Evolutionary conservation across 2,113 vertebrate genomes (phyloP).

Genomic region (Brachyhypopomus occidentalis): DNA sequence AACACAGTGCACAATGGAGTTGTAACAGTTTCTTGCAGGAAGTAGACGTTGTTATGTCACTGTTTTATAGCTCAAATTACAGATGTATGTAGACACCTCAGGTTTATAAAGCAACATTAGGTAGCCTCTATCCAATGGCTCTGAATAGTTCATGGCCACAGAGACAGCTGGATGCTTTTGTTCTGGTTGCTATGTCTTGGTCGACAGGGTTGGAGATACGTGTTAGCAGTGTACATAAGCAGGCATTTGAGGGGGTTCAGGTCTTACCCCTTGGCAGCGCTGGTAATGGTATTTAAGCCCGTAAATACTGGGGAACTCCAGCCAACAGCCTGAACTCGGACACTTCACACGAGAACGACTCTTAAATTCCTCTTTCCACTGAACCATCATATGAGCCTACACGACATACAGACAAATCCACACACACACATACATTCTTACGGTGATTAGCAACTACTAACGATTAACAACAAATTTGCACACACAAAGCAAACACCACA

Average conservation of each 20-base stretch:
- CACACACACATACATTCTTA: not conserved
- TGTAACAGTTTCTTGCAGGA: too few relatives aligned
- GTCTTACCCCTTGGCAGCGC: conserved; percentile 93
- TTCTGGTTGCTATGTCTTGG: not conserved
- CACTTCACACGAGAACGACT: conserved; percentile 90
- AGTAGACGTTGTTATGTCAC: too few relatives aligned
- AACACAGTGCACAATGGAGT: too few relatives aligned
- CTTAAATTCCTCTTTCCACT: conserved; percentile 98
- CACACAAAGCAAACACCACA: not conserved
- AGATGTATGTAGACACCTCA: too few relatives aligned
- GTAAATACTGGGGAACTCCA: conserved; percentile 97
- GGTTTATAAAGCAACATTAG: too few relatives aligned
- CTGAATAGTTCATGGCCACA: not conserved
- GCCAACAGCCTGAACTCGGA: conserved; percentile 92
- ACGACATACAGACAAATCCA: conserved; percentile 15
- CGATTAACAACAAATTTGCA: not conserved
- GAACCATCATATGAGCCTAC: conserved; percentile 88
- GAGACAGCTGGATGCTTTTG: not conserved
- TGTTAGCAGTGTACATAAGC: not conserved
- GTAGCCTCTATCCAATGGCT: too few relatives aligned
- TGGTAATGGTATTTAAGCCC: conserved; percentile 98
- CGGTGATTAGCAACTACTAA: conserved; percentile 28
- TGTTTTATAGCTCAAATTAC: too few relatives aligned
- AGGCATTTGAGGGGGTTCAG: not conserved
- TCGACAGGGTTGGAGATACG: not conserved